Percentiles rank a stretch among this genome's conserved stretches.
Conservation (phyloP, 2,888 invertebrate species). For the Agrotis segetum region DNA sequence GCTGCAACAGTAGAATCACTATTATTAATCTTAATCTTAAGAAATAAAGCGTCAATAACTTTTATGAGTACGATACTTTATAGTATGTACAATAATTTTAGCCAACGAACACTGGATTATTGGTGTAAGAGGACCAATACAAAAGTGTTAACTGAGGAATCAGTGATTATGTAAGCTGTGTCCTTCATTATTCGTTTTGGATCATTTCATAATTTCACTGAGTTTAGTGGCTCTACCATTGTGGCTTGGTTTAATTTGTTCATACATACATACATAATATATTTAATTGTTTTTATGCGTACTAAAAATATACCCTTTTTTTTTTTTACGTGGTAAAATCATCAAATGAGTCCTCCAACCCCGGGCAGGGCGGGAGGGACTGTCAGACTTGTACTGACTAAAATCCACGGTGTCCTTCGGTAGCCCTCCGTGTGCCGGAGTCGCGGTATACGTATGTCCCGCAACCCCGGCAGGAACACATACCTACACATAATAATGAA, state of each 20-base stretch:
- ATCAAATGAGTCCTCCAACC: no score
- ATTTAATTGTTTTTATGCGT: constrained; percentile 28
- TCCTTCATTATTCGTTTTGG: background rate
- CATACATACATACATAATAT: constrained; percentile 5
- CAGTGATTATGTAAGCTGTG: background rate
- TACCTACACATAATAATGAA: constrained; percentile 23
- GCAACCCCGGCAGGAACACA: no score
- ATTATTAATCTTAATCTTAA: background rate
- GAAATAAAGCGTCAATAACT: background rate
- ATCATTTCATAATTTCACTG: no score
- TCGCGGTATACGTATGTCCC: no score
- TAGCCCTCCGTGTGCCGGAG: no score
- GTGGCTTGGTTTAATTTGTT: constrained; percentile 12
- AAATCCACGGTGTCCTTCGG: no score
- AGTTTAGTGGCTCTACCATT: constrained; percentile 15
- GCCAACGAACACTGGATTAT: no score
- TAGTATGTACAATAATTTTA: no score
- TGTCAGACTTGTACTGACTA: no score
- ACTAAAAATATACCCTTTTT: constrained; percentile 25
- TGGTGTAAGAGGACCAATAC: background rate
- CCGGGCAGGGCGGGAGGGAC: no score
- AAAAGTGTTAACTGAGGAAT: background rate
- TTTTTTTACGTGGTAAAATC: no score
- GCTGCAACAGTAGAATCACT: background rate
- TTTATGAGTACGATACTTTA: no score